Percentiles rank a stretch among this genome's conserved stretches.
phyloP scores from a whole-genome alignment of 1,140 invertebrate genomes.

The Drosophila sechellia region DNA sequence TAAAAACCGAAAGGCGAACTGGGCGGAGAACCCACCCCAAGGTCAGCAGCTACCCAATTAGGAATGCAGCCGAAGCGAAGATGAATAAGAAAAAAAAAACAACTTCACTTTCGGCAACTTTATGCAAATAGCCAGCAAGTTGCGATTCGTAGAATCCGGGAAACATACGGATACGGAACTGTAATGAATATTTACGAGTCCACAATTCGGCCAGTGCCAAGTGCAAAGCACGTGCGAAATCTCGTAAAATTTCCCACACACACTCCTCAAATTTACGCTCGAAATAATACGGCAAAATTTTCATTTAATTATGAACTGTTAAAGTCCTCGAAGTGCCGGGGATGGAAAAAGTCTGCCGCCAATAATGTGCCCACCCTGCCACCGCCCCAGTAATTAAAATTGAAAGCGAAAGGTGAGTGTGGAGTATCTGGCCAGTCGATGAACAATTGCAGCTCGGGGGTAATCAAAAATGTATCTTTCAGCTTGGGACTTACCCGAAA shows the following conservation, averaged over 20 bases:
- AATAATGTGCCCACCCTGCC: not conserved
- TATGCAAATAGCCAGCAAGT: conserved; percentile 70
- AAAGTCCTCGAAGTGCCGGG: conserved; percentile 21
- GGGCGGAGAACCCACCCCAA: conserved; percentile 36
- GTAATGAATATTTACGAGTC: conserved; percentile 79
- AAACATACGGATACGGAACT: conserved; percentile 64
- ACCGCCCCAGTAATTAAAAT: conserved; percentile 65
- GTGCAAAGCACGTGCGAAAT: conserved; percentile 69
- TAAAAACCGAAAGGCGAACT: not conserved
- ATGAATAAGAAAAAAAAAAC: conserved; percentile 10
- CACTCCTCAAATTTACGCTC: conserved; percentile 72
- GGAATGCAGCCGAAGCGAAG: conserved; percentile 50
- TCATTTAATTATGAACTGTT: conserved; percentile 78
- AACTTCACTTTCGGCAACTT: conserved; percentile 63
- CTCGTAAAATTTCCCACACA: conserved; percentile 69
- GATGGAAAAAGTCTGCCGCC: not conserved
- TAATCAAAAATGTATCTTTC: conserved; percentile 75
- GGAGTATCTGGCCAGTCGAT: conserved; percentile 26
- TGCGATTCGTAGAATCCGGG: conserved; percentile 32
- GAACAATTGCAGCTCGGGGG: conserved; percentile 51
- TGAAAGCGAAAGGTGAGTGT: conserved; percentile 41
- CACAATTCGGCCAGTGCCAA: conserved; percentile 35
- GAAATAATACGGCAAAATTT: conserved; percentile 72
- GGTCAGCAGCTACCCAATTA: conserved; percentile 72
- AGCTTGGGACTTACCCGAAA: conserved; percentile 59